Evolutionary conservation across 2,888 invertebrate species (phyloP).

Genomic region (Mesorhabditis belari): DNA sequence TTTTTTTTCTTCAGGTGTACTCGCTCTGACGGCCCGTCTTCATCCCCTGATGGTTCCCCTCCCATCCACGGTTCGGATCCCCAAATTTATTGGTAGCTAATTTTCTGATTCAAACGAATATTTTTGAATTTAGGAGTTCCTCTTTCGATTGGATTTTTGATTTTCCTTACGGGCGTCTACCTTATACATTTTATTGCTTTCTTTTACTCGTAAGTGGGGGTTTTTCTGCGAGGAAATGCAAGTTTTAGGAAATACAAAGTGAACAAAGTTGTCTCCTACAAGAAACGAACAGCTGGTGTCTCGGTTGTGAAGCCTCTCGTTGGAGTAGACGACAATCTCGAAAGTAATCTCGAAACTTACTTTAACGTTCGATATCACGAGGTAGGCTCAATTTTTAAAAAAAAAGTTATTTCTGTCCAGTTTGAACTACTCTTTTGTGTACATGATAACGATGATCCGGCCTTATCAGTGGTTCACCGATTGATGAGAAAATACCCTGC

Average conservation of each 20-base stretch:
- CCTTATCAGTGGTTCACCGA: slow-evolving; percentile 73
- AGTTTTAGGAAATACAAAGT: neutral
- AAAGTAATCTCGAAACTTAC: slow-evolving; percentile 84
- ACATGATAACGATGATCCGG: slow-evolving; percentile 80
- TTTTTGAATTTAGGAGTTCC: slow-evolving; percentile 3
- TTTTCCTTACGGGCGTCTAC: slow-evolving; percentile 82
- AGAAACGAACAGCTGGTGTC: slow-evolving; percentile 63
- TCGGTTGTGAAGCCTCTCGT: slow-evolving; percentile 88
- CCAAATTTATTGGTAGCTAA: neutral
- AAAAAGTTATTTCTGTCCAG: slow-evolving; percentile 54
- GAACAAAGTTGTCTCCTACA: neutral
- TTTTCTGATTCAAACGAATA: no score
- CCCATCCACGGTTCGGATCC: neutral
- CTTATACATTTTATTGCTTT: slow-evolving; percentile 79
- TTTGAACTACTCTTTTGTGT: slow-evolving; percentile 90
- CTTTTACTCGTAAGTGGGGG: slow-evolving; percentile 67
- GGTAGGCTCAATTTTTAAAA: slow-evolving; percentile 54
- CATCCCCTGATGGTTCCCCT: neutral
- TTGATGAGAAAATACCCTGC: slow-evolving; percentile 77
- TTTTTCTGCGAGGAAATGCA: slow-evolving; percentile 10
- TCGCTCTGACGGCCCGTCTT: neutral
- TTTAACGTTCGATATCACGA: slow-evolving; percentile 86
- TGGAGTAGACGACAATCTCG: slow-evolving; percentile 83
- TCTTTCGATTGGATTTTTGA: slow-evolving; percentile 78
- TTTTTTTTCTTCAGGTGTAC: no score